phyloP scores from a whole-genome alignment of 2,113 vertebrate species.

The Nothocercus julius region DNA sequence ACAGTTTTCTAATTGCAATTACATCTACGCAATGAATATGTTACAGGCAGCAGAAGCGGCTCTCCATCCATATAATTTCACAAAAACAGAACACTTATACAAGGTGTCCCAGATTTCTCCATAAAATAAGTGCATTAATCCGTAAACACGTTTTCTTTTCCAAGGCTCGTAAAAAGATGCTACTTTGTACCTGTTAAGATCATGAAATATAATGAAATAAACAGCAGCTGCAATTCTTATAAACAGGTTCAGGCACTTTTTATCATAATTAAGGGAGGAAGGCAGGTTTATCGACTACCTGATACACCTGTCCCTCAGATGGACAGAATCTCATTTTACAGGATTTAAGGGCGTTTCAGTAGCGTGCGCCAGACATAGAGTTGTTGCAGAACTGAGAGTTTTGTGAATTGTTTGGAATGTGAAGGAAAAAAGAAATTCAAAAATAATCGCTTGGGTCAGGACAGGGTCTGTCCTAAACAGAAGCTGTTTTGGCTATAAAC shows the following conservation, averaged over 20 bases:
- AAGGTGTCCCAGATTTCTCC: background rate
- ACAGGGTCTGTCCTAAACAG: background rate
- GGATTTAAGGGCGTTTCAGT: background rate
- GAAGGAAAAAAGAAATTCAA: background rate
- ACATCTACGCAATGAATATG: background rate
- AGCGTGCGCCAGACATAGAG: background rate
- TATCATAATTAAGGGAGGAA: background rate
- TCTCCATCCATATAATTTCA: background rate
- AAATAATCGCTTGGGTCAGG: too few species aligned
- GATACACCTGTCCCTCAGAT: background rate
- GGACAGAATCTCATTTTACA: background rate
- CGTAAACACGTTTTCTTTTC: background rate
- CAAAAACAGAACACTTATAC: background rate
- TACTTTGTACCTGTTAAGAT: background rate
- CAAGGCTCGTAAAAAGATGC: background rate
- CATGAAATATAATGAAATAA: background rate
- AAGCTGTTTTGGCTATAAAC: background rate
- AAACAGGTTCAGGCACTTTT: background rate
- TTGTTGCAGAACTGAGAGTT: background rate
- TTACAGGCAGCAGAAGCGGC: background rate
- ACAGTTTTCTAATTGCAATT: background rate
- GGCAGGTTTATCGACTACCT: background rate
- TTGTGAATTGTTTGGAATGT: background rate
- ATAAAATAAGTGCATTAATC: background rate
- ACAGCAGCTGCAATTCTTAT: background rate